phyloP scores from a whole-genome alignment of 2,113 vertebrate genomes.

The Calonectris borealis region DNA sequence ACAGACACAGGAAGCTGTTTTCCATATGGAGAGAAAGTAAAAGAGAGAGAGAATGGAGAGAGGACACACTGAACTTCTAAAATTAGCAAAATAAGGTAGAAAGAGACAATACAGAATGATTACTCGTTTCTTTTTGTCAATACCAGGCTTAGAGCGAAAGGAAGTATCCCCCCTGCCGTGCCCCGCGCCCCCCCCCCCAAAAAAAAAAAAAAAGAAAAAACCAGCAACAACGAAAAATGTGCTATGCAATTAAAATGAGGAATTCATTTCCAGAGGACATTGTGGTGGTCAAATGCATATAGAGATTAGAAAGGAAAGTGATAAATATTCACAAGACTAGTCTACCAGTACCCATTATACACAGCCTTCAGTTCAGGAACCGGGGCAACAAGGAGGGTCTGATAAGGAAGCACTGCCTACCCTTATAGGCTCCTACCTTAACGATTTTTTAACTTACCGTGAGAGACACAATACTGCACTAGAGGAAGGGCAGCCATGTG shows the following conservation, averaged over 20 bases:
- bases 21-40: neutral
- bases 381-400: neutral
- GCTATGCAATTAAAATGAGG: neutral
- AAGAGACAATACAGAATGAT: neutral
- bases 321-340: neutral
- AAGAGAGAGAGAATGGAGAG: neutral
- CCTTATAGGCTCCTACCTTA: neutral
- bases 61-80: neutral
- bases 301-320: neutral
- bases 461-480: neutral
- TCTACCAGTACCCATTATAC: neutral
- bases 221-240: neutral
- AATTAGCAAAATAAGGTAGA: neutral
- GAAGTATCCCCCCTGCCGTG: neutral
- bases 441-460: fast-evolving
- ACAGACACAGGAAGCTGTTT: neutral
- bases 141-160: neutral
- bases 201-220: neutral
- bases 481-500: neutral
- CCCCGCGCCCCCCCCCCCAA: too few species aligned
- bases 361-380: neutral
- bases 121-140: neutral
- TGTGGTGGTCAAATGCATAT: neutral
- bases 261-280: neutral
- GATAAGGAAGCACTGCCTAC: neutral